Conservation (phyloP, 1,140 invertebrate species). For the Drosophila santomea region DNA sequence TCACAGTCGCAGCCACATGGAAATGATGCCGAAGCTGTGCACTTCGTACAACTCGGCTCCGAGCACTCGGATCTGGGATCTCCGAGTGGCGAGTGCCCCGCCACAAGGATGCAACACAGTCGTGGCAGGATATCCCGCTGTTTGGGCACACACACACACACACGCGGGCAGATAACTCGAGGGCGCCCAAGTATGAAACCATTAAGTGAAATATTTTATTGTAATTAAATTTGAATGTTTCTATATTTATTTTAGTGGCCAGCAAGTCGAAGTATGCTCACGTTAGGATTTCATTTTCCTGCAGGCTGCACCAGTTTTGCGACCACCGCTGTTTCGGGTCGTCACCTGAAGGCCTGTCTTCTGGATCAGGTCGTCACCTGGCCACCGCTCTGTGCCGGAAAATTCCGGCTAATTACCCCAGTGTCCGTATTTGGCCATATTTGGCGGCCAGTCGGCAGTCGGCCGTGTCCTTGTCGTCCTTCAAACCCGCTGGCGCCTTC, state of each 20-base stretch:
- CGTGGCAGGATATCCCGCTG: neutral
- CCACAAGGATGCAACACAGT: neutral
- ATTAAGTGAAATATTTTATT: too few species aligned
- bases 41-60: conserved; percentile 1
- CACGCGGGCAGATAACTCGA: neutral
- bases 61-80: conserved; percentile 10
- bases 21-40: neutral
- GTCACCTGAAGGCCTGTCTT: neutral
- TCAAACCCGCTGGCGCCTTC: neutral
- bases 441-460: conserved; percentile 1
- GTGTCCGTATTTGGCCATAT: neutral
- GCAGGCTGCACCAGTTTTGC: neutral
- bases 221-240: neutral
- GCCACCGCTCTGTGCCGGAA: neutral
- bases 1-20: neutral
- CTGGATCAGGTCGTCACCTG: neutral
- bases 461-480: conserved; percentile 1
- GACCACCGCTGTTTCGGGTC: neutral
- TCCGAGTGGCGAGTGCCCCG: neutral
- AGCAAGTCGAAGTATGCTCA: neutral
- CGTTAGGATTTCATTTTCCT: neutral
- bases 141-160: neutral
- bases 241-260: neutral
- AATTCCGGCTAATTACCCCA: conserved; percentile 20
- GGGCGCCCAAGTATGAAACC: neutral